A percentile compares a stretch with the other conserved stretches of the same genome.
These are phyloP conservation scores for Polypterus bichir DNA, from an alignment of 2,113 vertebrate genomes.

Conservation along the genomic window DNA sequence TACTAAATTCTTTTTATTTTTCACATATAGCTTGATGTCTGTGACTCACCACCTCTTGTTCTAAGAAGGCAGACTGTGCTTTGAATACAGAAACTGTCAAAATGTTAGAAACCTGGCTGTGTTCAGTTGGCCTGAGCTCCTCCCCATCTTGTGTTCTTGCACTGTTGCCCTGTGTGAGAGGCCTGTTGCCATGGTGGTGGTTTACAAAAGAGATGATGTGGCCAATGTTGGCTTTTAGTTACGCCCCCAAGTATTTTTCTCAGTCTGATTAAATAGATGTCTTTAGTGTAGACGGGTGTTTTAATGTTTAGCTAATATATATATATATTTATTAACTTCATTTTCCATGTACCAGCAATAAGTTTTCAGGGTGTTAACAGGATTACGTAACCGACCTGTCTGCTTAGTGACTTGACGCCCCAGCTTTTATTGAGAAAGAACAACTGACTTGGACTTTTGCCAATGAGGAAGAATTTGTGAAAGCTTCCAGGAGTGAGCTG, in stretches of 20 bases:
- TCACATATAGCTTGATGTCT: too few relatives aligned
- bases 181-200: neutral
- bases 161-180: neutral
- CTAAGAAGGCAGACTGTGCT: too few relatives aligned
- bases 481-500: neutral
- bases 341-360: too few relatives aligned
- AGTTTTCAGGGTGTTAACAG: slow-evolving; percentile 39
- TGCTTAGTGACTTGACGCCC: slow-evolving; percentile 7
- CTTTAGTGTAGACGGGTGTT: neutral
- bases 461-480: neutral
- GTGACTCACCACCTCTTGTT: too few relatives aligned
- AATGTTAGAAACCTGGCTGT: too few relatives aligned
- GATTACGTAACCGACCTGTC: slow-evolving; percentile 37
- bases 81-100: too few relatives aligned
- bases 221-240: neutral
- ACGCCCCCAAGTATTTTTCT: neutral
- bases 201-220: neutral
- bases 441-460: neutral
- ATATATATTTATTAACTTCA: too few relatives aligned
- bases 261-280: neutral
- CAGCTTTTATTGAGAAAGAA: neutral
- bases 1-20: too few relatives aligned
- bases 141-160: neutral
- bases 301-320: too few relatives aligned
- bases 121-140: neutral